Conservation (phyloP, 2,888 invertebrate species). For the Xiphydria camelus region DNA sequence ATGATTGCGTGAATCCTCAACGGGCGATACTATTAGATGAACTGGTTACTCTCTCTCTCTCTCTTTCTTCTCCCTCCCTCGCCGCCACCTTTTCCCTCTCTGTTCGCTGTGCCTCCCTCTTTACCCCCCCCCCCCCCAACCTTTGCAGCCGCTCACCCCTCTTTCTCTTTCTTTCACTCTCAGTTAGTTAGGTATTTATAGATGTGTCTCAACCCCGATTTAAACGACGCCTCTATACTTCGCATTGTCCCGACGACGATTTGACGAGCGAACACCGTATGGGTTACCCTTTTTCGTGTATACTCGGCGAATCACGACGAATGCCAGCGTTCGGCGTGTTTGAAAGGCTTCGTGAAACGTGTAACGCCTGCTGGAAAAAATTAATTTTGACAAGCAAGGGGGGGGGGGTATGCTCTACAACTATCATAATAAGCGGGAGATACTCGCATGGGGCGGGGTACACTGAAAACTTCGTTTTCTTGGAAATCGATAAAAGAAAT, state of each 20-base stretch:
- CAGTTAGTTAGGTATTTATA: conserved; percentile 52
- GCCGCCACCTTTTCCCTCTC: conserved; percentile 12
- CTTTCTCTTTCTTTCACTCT: conserved; percentile 21
- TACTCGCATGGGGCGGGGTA: no score
- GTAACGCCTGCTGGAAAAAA: no score
- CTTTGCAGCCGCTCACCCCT: conserved; percentile 9
- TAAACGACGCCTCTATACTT: conserved; percentile 41
- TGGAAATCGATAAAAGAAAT: no score
- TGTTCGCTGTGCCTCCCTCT: conserved; percentile 21
- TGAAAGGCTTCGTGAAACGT: no score
- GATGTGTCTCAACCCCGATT: conserved; percentile 56
- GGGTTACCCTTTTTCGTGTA: no score
- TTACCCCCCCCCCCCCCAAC: not conserved
- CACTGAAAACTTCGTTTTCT: no score
- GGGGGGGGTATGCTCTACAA: no score
- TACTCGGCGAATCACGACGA: no score
- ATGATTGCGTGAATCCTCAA: conserved; percentile 48
- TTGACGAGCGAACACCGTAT: no score
- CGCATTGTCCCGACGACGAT: conserved; percentile 36
- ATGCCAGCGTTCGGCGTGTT: no score
- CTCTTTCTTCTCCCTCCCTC: conserved; percentile 13
- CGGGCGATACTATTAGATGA: conserved; percentile 50
- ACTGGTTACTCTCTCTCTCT: conserved; percentile 33
- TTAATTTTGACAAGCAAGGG: no score
- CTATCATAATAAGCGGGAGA: no score